Evolutionary conservation across 2,888 invertebrate genomes (phyloP).

Genomic region (Augiades crinisus): DNA sequence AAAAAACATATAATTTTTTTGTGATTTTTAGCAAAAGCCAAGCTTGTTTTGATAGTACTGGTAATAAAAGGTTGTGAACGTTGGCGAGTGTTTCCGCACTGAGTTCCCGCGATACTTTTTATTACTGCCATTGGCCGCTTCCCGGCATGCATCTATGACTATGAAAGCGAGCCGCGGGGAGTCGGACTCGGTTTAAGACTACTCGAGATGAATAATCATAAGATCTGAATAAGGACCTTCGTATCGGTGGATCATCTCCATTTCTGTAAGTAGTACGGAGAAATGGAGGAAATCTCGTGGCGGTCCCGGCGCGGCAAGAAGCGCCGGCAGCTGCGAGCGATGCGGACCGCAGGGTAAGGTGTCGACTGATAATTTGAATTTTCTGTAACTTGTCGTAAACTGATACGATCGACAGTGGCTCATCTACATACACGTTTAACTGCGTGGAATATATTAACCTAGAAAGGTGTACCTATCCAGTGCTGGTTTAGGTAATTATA

Average conservation of each 20-base stretch:
- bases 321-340: not conserved
- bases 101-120: not conserved
- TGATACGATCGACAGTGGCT: slow-evolving; percentile 1
- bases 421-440: slow-evolving; percentile 1
- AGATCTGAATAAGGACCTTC: slow-evolving; percentile 2
- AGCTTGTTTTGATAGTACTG: no score
- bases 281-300: not conserved
- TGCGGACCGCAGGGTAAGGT: not conserved
- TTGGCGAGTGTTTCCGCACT: no score
- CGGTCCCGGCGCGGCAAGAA: no score
- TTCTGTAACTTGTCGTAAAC: not conserved
- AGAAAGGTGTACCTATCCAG: not conserved
- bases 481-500: not conserved
- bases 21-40: no score
- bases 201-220: slow-evolving; percentile 4
- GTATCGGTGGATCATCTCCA: not conserved
- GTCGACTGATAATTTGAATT: not conserved
- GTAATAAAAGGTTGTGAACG: no score
- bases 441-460: not conserved
- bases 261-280: not conserved
- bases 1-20: no score
- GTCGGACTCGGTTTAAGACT: not conserved
- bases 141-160: not conserved
- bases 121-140: no score
- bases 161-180: not conserved